Evolutionary conservation across 2,113 vertebrate species (phyloP), one percentile per base, ranked within the genome.

Genomic region (Sinocyclocheilus grahami): DNA sequence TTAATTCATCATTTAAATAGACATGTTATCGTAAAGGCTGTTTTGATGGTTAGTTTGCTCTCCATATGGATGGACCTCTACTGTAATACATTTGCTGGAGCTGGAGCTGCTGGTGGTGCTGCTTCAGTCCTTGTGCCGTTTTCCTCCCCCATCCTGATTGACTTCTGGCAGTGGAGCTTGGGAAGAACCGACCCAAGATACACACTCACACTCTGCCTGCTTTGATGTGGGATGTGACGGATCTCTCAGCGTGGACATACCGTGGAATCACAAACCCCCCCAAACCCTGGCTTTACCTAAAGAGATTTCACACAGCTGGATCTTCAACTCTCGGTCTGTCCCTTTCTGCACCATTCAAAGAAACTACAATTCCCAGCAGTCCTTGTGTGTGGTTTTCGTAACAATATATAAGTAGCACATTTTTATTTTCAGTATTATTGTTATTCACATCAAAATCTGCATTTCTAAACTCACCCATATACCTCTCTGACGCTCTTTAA

Each of bases 151-250:
- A 69, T 63, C 62, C 48, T 7, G 65, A 78, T 75, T 65, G 78
- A 63, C 75, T 39, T 63, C 82, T 90, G 85, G 85, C 81, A 33
- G 24, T 79, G 58, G 39, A 46, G 65, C 78, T 74, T 16, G 37
- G 78, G 65, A 72, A 84, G 87, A 88, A 87, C 85, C 81, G 30
- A 82, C 78, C 67, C 48, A 33, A 67, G n/a, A 78, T 67, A 85
- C 42, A 78, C 37, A 67, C 84, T 58, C 67, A 48, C 79, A 75
- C 79, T 65, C 33, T 12, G 62, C 90, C 82, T 55, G 88, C 93
- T 95, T 95, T 95, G 94, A 95, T 94, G 93, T 94, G 88, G 92
- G 92, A 95, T 92, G 93, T 95, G 94, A 93, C 93, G 92, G 94
- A 95, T 95, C 91, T 94, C 93, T 91, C 92, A 88, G 89, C 91